Evolutionary conservation across 2,113 vertebrate species (phyloP).

Genomic region (Elephas maximus): DNA sequence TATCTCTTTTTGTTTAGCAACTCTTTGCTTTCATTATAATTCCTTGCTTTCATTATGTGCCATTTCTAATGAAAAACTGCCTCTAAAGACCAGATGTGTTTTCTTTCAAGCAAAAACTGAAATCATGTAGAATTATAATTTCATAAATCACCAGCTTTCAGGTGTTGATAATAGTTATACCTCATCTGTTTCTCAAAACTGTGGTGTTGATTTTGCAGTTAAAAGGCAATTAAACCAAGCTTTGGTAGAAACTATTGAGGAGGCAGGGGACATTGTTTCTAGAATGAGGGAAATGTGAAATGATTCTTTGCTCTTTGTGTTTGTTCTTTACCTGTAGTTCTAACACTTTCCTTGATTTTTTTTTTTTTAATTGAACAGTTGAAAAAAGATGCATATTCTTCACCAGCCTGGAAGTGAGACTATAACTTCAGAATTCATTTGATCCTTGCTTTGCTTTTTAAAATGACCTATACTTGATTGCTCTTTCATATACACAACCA

Average conservation of each 20-base stretch:
- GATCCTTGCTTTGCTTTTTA: constrained; percentile 59
- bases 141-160: not conserved
- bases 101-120: constrained; percentile 43
- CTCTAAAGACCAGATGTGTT: not conserved
- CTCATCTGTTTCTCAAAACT: not conserved
- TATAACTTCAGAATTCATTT: constrained; percentile 72
- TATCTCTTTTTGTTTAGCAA: constrained; percentile 15
- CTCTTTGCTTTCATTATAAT: not conserved
- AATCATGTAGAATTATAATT: constrained; percentile 24
- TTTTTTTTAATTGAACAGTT: constrained; percentile 64
- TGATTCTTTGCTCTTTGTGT: constrained; percentile 12
- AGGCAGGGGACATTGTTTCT: constrained; percentile 24
- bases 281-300: constrained; percentile 40
- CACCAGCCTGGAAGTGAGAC: constrained; percentile 58
- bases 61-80: constrained; percentile 23
- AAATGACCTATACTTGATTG: constrained; percentile 22
- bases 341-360: constrained; percentile 64
- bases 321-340: constrained; percentile 27
- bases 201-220: not conserved
- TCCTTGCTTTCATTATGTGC: constrained; percentile 29
- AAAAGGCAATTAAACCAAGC: constrained; percentile 16
- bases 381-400: constrained; percentile 56
- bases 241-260: constrained; percentile 4
- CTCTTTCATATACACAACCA: constrained; percentile 17
- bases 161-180: not conserved